Base-by-base conservation (phyloP, 2,797 vertebrate species). In the Ptychadena robeensis region DNA sequence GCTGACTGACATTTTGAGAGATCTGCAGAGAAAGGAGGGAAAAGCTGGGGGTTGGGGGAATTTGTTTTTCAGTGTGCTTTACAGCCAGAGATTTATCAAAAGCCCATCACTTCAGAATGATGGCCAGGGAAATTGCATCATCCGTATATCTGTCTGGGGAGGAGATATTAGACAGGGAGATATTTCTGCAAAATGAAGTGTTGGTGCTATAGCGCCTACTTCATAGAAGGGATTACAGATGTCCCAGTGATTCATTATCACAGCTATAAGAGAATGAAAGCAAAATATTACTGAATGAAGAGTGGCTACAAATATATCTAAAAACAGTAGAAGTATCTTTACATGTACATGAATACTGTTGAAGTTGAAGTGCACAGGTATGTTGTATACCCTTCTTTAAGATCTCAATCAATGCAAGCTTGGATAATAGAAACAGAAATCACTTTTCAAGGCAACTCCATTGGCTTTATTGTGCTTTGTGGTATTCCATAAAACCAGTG, bases 31-130 rank as follows among this genome's bases (percentile, higher is more conserved):
- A 67, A 9, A 27, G 44, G 3, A 35, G 65, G 25, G 25, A 63
- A 74, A 28, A 61, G n/a, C 27, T 25, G 59, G 25, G 25, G 59
- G n/a, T 28, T 9, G 61, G 69, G 35, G 63, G 44, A 28, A 73
- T 35, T 67, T 32, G 32, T 66, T 65, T 65, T 69, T 84, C 34
- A 14, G 28, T 80, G 61, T 0, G 15, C 28, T 44, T 71, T 73
- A 67, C 66, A 87, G 70, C 82, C 32, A 86, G 85, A 88, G 83
- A 88, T 88, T 87, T 87, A 89, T 87, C 86, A 83, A 89, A 88
- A 88, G 79, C 22, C 85, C 86, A 88, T 88, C 70, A 82, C 48
- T 89, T 82, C 65, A 87, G 86, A 88, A 77, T 7, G 71, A 87
- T 73, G 73, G 35, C 80, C 38, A 73, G 79, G 85, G 87, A 89